Conservation (phyloP, 2,113 vertebrate genomes). For the Peromyscus maniculatus region DNA sequence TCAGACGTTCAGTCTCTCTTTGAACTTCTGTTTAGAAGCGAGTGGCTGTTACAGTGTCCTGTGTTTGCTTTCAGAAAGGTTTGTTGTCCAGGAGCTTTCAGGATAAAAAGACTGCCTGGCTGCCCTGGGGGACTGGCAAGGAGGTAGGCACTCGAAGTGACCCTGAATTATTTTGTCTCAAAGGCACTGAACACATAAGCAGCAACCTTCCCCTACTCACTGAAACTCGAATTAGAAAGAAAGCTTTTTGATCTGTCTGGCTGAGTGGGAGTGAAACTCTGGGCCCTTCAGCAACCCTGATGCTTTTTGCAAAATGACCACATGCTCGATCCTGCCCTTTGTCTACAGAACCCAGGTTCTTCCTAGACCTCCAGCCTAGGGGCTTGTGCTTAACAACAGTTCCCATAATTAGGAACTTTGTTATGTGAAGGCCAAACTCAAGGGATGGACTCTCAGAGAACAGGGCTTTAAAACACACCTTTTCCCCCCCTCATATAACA, state of each 20-base stretch:
- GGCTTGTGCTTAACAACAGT: background rate
- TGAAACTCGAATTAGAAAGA: background rate
- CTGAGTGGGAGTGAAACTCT: background rate
- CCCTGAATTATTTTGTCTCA: background rate
- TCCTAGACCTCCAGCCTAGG: background rate
- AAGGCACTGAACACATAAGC: background rate
- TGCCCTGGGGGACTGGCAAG: background rate
- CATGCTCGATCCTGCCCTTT: background rate
- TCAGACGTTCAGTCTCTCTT: background rate
- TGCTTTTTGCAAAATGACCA: background rate
- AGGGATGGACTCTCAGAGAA: background rate
- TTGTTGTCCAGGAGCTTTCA: background rate
- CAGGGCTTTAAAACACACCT: background rate
- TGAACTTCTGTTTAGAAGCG: background rate
- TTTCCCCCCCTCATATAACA: background rate
- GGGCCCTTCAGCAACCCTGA: background rate
- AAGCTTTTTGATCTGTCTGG: background rate
- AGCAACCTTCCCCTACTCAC: background rate
- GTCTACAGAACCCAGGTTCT: background rate
- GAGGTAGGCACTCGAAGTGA: background rate
- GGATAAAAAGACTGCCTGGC: background rate
- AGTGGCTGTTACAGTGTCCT: background rate
- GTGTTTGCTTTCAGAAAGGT: background rate
- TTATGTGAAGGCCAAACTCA: slow-evolving; percentile 1
- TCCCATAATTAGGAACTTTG: background rate